These are phyloP conservation scores for Ferrisia virgata DNA, from an alignment of 2,888 invertebrate species.

Conservation along the genomic window DNA sequence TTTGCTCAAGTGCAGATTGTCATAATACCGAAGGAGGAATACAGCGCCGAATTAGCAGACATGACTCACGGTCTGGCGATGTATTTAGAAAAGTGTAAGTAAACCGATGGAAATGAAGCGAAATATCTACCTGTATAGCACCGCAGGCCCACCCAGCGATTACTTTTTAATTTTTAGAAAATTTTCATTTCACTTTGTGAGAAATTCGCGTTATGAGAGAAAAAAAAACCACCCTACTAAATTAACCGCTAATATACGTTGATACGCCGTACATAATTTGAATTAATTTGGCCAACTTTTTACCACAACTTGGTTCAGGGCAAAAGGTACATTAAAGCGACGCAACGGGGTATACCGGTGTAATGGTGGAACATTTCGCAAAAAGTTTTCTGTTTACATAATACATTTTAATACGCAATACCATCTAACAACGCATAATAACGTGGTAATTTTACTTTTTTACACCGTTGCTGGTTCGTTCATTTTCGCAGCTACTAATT, in stretches of 20 bases:
- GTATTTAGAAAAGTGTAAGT: neutral
- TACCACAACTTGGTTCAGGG: no score
- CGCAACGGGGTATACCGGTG: no score
- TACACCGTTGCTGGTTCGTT: neutral
- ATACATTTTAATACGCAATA: neutral
- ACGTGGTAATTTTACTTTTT: neutral
- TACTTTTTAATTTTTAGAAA: neutral
- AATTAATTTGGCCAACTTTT: no score
- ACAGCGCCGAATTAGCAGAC: neutral
- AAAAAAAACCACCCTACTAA: neutral
- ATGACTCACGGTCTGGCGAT: neutral
- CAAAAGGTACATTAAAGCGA: no score
- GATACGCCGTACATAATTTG: no score
- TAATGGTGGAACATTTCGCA: neutral
- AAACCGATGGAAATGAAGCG: no score
- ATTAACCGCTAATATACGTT: neutral
- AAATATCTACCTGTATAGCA: no score
- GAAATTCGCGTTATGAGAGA: no score
- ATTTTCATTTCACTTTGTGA: neutral
- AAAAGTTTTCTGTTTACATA: neutral
- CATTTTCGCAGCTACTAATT: neutral
- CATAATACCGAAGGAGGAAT: neutral
- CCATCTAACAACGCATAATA: neutral
- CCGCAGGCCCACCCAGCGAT: no score
- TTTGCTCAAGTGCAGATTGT: neutral